phyloP scores from a whole-genome alignment of 1,140 invertebrate genomes.

The Heterodera carotae region DNA sequence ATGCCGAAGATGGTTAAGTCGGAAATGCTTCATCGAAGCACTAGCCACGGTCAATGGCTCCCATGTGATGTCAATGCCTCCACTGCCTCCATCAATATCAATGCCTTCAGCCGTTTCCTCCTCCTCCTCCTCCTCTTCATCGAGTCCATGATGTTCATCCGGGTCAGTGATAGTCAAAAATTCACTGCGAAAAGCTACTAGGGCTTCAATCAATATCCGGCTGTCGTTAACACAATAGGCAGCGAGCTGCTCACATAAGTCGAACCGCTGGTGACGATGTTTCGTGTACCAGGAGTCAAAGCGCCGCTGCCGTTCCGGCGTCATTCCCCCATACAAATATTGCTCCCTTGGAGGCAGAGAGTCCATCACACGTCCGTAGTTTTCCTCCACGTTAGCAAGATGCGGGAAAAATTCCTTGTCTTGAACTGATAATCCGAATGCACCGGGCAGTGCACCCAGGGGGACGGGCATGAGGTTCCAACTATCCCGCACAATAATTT shows the following conservation, averaged over 20 bases:
- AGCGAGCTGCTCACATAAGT: neutral
- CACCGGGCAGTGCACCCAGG: neutral
- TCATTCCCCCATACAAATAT: neutral
- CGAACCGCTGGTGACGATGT: neutral
- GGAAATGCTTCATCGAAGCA: too few relatives aligned
- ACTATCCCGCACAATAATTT: neutral
- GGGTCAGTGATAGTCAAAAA: neutral
- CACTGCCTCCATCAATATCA: too few relatives aligned
- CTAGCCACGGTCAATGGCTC: too few relatives aligned
- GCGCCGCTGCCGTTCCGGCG: neutral
- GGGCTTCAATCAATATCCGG: neutral
- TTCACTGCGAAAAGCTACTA: constrained; percentile 6
- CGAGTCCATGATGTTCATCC: neutral
- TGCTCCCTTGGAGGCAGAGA: neutral
- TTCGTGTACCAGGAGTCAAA: neutral
- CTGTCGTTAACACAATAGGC: constrained; percentile 18
- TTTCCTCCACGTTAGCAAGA: neutral
- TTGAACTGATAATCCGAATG: neutral
- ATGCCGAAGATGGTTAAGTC: too few relatives aligned
- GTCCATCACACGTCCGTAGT: constrained; percentile 5
- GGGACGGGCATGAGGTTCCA: neutral
- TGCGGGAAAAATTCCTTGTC: constrained; percentile 15
- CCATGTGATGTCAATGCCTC: too few relatives aligned
- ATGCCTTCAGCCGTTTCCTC: too few relatives aligned
- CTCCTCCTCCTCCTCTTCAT: neutral